Evolutionary conservation across 2,797 vertebrate species (phyloP), one percentile per base, ranked within the genome.

Genomic region (Falco columbarius): DNA sequence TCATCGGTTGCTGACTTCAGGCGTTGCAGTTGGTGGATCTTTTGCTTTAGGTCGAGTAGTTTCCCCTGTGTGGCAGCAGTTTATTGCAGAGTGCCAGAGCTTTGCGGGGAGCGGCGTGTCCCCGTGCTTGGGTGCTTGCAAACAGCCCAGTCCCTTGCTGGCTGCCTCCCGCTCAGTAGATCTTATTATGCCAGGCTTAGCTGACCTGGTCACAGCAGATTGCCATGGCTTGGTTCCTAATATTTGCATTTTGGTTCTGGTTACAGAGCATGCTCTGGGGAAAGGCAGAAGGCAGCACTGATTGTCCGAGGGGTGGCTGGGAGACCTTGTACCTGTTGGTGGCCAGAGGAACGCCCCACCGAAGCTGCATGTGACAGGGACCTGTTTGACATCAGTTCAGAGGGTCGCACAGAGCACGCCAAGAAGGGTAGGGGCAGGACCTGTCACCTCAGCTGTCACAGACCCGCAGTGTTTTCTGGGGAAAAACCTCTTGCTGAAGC

Each of bases 181-280:
- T 20, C 38, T 72, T 81, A 79, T 73, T 91, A 93, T 95, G 86
- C 86, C 71, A 76, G 93, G 74, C 83, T 81, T 42, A 66, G 97
- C 95, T 79, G 95, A 80, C 87, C 84, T 81, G 40, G 79, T 75
- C 89, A 59, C 24, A 0, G 65, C 85, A 90, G 58, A 65, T 24
- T 14, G 22, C 2, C 1, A 36, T 14, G 52, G 15, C 13, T 61
- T 10, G 2, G 23, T 42, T 44, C 73, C 65, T 47, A 10, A 29
- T 21, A 8, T 34, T 36, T 47, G 30, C 7, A 9, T 47, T 65
- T n/a, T 72, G 4, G 51, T 89, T 76, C 15, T 14, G 42, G 36
- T 59, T 52, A 59, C 24, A 17, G 61, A 61, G 29, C 17, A 23
- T 62, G 51, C 84, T 54, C 59, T 52, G 30, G 24, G 27, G 46